Percentiles rank a stretch among this genome's conserved stretches.
Evolutionary conservation across 2,113 vertebrate species (phyloP).

Genomic region (Prionailurus viverrinus): DNA sequence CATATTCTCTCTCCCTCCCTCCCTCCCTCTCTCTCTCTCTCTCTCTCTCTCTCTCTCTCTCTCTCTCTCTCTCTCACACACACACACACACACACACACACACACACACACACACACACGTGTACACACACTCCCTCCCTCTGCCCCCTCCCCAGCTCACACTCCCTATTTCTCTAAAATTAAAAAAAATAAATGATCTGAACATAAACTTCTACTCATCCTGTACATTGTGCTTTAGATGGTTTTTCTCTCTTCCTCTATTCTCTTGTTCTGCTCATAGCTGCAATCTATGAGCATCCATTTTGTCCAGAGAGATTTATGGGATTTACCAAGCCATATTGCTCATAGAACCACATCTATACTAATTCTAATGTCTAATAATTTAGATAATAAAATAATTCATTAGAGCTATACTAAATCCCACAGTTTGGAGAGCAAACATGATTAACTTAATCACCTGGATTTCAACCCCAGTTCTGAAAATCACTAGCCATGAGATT

Average conservation of each 20-base stretch:
- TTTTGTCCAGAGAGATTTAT: background rate
- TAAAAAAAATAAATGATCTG: background rate
- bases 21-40: accelerated
- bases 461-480: background rate
- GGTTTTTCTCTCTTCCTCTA: background rate
- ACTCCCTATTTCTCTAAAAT: no score
- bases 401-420: background rate
- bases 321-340: background rate
- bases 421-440: background rate
- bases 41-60: accelerated
- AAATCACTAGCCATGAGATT: background rate
- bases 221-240: background rate
- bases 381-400: slow-evolving; percentile 46
- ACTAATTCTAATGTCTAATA: background rate
- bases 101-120: no score
- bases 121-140: no score
- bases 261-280: background rate
- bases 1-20: no score
- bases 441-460: slow-evolving; percentile 6
- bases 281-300: background rate
- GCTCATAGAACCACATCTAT: background rate
- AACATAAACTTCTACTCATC: background rate
- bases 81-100: no score
- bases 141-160: no score
- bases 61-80: no score